A percentile compares a stretch with the other conserved stretches of the same genome.
Evolutionary conservation across 2,888 invertebrate species (phyloP).

Genomic region (Cheilosia vulpina): DNA sequence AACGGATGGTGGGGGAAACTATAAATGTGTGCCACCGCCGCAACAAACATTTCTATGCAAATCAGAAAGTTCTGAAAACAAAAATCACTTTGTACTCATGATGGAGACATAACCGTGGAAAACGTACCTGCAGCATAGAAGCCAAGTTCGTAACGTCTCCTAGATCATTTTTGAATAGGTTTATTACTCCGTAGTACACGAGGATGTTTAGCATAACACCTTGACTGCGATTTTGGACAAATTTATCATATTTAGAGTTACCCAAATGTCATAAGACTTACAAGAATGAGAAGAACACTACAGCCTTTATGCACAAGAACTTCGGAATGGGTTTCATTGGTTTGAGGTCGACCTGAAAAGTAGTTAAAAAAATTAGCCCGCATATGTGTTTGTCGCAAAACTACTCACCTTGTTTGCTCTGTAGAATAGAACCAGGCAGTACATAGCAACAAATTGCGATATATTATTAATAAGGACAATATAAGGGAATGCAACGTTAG

Average conservation of each 20-base stretch:
- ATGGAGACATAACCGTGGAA: background rate
- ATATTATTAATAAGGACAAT: slow-evolving; percentile 94
- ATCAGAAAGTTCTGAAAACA: slow-evolving; percentile 94
- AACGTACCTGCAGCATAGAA: slow-evolving; percentile 90
- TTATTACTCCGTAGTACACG: slow-evolving; percentile 92
- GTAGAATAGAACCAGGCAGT: slow-evolving; percentile 97
- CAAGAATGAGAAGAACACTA: slow-evolving; percentile 99
- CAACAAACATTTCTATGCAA: slow-evolving; percentile 99
- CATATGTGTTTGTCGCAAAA: too few relatives aligned
- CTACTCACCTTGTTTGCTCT: slow-evolving; percentile 89
- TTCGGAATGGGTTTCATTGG: slow-evolving; percentile 98
- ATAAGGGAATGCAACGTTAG: slow-evolving; percentile 94
- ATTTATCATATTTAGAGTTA: background rate
- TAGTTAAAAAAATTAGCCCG: background rate
- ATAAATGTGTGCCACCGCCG: slow-evolving; percentile 97
- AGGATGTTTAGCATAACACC: slow-evolving; percentile 94
- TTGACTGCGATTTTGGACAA: slow-evolving; percentile 87
- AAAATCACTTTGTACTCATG: background rate
- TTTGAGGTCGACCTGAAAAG: slow-evolving; percentile 86
- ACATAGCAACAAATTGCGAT: slow-evolving; percentile 98
- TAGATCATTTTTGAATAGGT: slow-evolving; percentile 88
- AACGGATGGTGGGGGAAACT: slow-evolving; percentile 97
- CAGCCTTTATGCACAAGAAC: slow-evolving; percentile 98
- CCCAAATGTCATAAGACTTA: slow-evolving; percentile 85
- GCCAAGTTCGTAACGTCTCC: slow-evolving; percentile 90